These are phyloP conservation scores for Asbolus verrucosus DNA, from an alignment of 1,140 invertebrate genomes.

Conservation along the genomic window DNA sequence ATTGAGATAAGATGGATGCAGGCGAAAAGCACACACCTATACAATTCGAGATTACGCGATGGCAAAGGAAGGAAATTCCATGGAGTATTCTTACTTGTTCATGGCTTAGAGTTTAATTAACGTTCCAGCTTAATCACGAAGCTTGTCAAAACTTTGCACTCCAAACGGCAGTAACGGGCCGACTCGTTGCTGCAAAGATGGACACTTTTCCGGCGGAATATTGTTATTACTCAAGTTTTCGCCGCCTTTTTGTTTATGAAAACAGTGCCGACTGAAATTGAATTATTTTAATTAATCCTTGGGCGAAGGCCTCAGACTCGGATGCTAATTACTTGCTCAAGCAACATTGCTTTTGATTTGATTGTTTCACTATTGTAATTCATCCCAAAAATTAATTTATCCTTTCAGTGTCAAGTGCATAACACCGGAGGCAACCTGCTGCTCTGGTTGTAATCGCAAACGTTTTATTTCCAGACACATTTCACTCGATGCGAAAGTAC, in stretches of 20 bases:
- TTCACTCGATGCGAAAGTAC: slow-evolving; percentile 5
- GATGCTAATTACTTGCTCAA: slow-evolving; percentile 1
- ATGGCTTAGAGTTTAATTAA: slow-evolving; percentile 49
- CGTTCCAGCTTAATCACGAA: slow-evolving; percentile 47
- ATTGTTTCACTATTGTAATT: not conserved
- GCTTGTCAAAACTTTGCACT: slow-evolving; percentile 47
- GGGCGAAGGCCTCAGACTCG: not conserved
- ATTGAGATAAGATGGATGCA: not conserved
- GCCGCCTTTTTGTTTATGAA: slow-evolving; percentile 25
- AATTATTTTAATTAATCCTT: slow-evolving; percentile 25
- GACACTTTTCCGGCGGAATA: slow-evolving; percentile 17
- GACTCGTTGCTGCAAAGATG: not conserved
- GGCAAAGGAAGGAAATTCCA: slow-evolving; percentile 25
- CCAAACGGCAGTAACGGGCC: slow-evolving; percentile 25
- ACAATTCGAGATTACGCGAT: slow-evolving; percentile 7
- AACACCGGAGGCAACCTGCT: not conserved
- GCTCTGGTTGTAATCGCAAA: slow-evolving; percentile 7
- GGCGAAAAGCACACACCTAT: slow-evolving; percentile 5
- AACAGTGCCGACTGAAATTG: slow-evolving; percentile 22
- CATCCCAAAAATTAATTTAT: not conserved
- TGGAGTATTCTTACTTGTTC: slow-evolving; percentile 31
- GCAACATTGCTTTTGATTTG: not conserved
- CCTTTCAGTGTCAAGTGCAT: not conserved
- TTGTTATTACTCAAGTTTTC: slow-evolving; percentile 35
- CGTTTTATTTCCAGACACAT: slow-evolving; percentile 18